Conservation (phyloP, 2,113 vertebrate species). For the Strix aluco region DNA sequence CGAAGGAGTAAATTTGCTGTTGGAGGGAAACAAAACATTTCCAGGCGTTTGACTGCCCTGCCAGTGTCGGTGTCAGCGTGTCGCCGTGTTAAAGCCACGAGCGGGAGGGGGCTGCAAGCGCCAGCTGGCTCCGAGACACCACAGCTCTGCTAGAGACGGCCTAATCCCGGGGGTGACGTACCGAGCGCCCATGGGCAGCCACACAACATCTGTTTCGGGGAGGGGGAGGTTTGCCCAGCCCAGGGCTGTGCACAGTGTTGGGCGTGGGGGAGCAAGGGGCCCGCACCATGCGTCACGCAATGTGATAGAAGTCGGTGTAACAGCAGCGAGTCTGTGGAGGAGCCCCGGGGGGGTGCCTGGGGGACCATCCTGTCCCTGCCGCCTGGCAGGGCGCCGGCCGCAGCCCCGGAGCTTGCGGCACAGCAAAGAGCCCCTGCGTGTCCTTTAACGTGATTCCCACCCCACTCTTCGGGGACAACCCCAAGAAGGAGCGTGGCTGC, state of each 20-base stretch:
- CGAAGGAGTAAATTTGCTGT: not conserved
- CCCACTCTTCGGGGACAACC: not conserved
- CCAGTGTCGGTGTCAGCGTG: fast-evolving
- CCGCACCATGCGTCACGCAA: fast-evolving
- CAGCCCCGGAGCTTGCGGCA: not conserved
- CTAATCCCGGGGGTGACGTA: not conserved
- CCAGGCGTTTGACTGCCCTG: not conserved
- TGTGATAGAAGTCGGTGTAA: not conserved
- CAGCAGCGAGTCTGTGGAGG: not conserved
- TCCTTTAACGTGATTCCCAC: not conserved
- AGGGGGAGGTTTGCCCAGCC: not conserved
- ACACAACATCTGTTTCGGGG: not conserved
- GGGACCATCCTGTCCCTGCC: not conserved
- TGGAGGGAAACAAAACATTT: not conserved
- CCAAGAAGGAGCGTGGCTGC: not conserved
- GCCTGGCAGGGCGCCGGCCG: not conserved
- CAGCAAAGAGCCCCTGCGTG: not conserved
- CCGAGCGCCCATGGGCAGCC: not conserved
- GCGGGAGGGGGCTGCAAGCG: not conserved
- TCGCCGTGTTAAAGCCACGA: fast-evolving
- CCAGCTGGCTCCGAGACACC: not conserved
- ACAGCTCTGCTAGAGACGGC: not conserved
- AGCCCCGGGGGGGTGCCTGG: fast-evolving
- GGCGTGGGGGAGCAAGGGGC: not conserved
- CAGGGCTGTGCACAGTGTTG: fast-evolving